phyloP scores from a whole-genome alignment of 2,797 vertebrate genomes.

The Galago senegalensis region DNA sequence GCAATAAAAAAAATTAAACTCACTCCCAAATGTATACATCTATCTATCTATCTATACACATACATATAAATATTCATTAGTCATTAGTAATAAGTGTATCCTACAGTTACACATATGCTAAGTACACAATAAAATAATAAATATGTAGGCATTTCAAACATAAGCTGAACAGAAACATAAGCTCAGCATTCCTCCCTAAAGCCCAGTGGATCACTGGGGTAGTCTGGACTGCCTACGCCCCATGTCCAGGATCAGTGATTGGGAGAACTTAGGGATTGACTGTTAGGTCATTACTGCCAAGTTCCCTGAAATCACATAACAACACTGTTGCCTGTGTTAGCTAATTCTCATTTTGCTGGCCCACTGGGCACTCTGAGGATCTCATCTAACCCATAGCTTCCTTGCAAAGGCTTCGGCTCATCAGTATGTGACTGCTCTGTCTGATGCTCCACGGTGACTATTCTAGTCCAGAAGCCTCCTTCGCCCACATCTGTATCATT shows the following conservation, averaged over 20 bases:
- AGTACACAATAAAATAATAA: slow-evolving; percentile 6
- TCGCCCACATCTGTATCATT: not conserved
- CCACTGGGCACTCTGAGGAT: not conserved
- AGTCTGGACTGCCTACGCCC: not conserved
- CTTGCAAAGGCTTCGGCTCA: not conserved
- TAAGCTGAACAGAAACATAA: not conserved
- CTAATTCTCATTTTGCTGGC: not conserved
- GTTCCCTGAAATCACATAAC: not conserved
- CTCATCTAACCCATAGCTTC: not conserved
- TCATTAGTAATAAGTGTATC: not conserved
- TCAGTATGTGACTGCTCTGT: not conserved
- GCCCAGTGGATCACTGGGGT: not conserved
- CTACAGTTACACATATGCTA: not conserved
- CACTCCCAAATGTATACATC: not conserved
- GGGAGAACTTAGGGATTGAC: not conserved
- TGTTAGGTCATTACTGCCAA: not conserved
- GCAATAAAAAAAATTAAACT: not conserved
- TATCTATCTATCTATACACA: not conserved
- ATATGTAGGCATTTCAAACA: not conserved
- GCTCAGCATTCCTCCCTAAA: not conserved
- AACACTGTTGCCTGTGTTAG: not conserved
- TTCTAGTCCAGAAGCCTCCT: not conserved
- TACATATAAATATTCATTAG: not conserved
- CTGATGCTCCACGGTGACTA: not conserved
- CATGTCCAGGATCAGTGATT: not conserved